Percentiles rank a stretch among this genome's conserved stretches.
phyloP scores from a whole-genome alignment of 2,113 vertebrate genomes.

The Electrona antarctica region DNA sequence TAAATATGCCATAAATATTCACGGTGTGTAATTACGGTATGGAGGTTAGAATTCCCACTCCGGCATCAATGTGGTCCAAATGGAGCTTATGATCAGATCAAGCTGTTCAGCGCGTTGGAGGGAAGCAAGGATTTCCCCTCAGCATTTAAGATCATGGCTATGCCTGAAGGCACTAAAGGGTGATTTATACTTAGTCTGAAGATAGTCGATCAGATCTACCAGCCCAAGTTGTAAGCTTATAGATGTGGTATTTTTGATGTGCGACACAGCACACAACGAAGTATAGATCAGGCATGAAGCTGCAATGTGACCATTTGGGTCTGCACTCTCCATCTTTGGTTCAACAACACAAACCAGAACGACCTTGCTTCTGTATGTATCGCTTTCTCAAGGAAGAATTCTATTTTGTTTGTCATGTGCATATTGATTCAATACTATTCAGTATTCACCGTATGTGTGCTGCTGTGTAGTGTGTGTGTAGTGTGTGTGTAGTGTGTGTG shows the following conservation, averaged over 20 bases:
- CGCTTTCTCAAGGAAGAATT: slow-evolving; percentile 59
- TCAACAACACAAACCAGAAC: slow-evolving; percentile 41
- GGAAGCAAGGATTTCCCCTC: slow-evolving; percentile 43
- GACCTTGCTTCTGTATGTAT: slow-evolving; percentile 45
- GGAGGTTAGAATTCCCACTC: slow-evolving; percentile 35
- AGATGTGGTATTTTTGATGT: no score
- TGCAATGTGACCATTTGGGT: slow-evolving; percentile 20
- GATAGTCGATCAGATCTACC: no score
- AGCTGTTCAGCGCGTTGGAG: slow-evolving; percentile 29
- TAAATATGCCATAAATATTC: slow-evolving; percentile 66
- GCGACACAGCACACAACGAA: no score
- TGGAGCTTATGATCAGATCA: slow-evolving; percentile 41
- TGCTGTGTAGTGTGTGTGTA: not conserved
- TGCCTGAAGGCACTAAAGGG: slow-evolving; percentile 10
- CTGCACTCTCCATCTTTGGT: slow-evolving; percentile 30
- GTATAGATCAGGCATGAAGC: not conserved
- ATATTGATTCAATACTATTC: slow-evolving; percentile 60
- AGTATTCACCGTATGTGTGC: not conserved
- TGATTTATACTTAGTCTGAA: no score
- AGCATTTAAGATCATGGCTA: slow-evolving; percentile 27
- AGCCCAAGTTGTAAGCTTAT: no score
- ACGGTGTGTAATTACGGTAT: slow-evolving; percentile 55
- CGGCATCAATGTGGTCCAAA: slow-evolving; percentile 43
- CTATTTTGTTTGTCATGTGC: slow-evolving; percentile 62
- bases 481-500: no score